phyloP scores from a whole-genome alignment of 2,888 invertebrate genomes.

The Exocentrus adspersus region DNA sequence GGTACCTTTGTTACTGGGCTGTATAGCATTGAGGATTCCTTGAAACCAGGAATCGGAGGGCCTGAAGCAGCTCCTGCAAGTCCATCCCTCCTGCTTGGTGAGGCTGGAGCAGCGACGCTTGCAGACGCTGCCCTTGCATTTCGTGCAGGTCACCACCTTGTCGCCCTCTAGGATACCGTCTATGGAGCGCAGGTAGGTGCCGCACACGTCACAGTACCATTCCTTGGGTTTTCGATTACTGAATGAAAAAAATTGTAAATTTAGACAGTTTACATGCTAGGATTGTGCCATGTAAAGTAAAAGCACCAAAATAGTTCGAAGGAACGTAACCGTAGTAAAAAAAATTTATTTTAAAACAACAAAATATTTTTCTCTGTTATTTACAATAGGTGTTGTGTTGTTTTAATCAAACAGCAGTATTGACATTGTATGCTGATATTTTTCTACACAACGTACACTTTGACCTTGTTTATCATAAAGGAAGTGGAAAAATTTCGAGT shows the following conservation, averaged over 20 bases:
- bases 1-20: conserved; percentile 50
- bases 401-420: too few species aligned
- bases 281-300: too few species aligned
- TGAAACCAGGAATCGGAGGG: conserved; percentile 57
- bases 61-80: conserved; percentile 56
- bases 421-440: too few species aligned
- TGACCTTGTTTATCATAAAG: too few species aligned
- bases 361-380: too few species aligned
- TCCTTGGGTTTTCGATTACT: conserved; percentile 42
- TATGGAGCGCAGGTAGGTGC: conserved; percentile 54
- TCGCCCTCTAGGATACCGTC: conserved; percentile 54
- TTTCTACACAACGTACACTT: too few species aligned
- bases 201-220: conserved; percentile 60
- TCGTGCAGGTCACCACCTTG: conserved; percentile 55
- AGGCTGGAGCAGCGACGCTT: conserved; percentile 53
- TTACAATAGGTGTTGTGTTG: too few species aligned
- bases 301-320: too few species aligned
- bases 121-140: conserved; percentile 57
- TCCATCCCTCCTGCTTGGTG: conserved; percentile 50
- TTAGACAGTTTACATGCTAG: too few species aligned
- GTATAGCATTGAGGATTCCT: conserved; percentile 54
- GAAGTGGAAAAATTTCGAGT: too few species aligned
- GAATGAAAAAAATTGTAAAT: conserved; percentile 16
- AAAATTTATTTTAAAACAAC: too few species aligned
- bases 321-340: too few species aligned